Base-by-base conservation (phyloP, 1,140 invertebrate genomes). In the Neotoxoptera formosana region DNA sequence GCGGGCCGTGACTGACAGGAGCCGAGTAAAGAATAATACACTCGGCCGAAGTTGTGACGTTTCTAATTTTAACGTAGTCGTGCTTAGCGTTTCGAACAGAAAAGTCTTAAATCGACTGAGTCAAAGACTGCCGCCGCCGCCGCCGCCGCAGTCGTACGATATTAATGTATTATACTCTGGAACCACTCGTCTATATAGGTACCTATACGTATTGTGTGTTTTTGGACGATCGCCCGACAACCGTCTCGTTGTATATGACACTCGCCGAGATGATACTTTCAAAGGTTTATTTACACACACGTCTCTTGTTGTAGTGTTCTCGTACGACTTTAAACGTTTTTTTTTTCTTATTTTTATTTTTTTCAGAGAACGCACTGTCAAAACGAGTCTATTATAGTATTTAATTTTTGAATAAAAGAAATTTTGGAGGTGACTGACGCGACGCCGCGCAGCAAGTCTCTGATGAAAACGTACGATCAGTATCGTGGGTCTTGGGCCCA, bases 31-130 rank as follows among this genome's bases (percentile, higher is more conserved):
- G 34, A 25, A 41, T 25, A 25, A 41, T 25, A 89, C 47, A 48
- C 88, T 53, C 14, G n/a, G n/a, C n/a, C n/a, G n/a, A 36, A 89
- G 88, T 89, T 89, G 34, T 56, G n/a, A 53, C 34, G 51, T 89
- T 89, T 89, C 88, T 89, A 89, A 89, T 89, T 89, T 89, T 89
- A 89, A 89, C 48, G 14, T n/a, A n/a, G n/a, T 56, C 41, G n/a
- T 89, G 34, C 36, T 56, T 53, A 41, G 51, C 23, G 21, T 89
- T 56, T 53, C 48, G 34, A 89, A 89, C 88, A 53, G 36, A 89
- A 89, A 34, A 53, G 36, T 56, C 60, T 89, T 89, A 56, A 89
- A 36, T 89, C 34, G 88, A 53, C 88, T 23, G 34, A 51, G 51
- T 89, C 88, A 56, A 89, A 56, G 51, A 89, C 20, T 30, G 30